These are phyloP conservation scores for Mormyrus lacerda DNA, from an alignment of 2,113 vertebrate species.

Conservation along the genomic window DNA sequence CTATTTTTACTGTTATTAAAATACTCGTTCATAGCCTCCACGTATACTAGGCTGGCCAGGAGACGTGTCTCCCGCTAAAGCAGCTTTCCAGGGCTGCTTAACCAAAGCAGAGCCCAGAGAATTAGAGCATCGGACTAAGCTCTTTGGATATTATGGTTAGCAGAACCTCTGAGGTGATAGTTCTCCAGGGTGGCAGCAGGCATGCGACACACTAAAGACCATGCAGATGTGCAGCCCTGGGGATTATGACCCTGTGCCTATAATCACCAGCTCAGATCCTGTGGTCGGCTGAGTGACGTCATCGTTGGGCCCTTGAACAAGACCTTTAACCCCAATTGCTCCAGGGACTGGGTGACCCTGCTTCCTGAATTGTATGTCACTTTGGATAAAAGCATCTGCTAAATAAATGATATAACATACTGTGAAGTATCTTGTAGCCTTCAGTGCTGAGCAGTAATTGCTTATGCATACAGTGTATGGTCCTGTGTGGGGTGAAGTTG, in stretches of 20 bases:
- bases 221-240: not conserved
- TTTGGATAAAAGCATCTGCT: not conserved
- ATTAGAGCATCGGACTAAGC: not conserved
- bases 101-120: not conserved
- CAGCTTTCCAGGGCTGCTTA: not conserved
- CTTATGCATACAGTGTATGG: not conserved
- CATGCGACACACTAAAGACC: not conserved
- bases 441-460: not conserved
- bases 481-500: not conserved
- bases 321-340: not conserved
- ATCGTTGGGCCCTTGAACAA: not conserved
- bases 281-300: not conserved
- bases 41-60: not conserved
- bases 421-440: not conserved
- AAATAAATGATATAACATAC: not conserved
- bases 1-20: not conserved
- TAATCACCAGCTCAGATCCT: not conserved
- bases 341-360: not conserved
- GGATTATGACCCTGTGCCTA: not conserved
- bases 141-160: not conserved
- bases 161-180: not conserved
- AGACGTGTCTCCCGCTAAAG: not conserved
- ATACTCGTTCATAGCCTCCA: not conserved
- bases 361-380: not conserved
- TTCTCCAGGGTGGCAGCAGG: not conserved